These are phyloP conservation scores for Eumacrocentrus americanus DNA, from an alignment of 2,888 invertebrate genomes.

Conservation along the genomic window DNA sequence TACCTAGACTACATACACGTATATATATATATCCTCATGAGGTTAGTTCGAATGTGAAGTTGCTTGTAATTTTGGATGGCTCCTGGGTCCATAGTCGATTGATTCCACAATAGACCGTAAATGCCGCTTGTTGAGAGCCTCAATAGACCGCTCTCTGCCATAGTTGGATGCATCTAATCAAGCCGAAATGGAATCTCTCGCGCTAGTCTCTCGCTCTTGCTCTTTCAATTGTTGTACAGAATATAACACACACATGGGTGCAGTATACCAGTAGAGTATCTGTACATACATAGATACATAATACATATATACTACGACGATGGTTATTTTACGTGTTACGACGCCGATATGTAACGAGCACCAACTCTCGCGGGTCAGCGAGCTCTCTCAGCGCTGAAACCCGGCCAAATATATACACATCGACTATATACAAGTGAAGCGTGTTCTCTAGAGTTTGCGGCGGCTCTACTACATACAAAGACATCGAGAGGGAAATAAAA, in stretches of 20 bases:
- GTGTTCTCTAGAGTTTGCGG: not conserved
- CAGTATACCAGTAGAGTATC: too few species aligned
- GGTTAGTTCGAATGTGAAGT: not conserved
- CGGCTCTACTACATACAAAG: not conserved
- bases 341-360: slow-evolving; percentile 3
- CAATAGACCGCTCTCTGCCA: not conserved
- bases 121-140: slow-evolving; percentile 6
- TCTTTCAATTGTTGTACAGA: not conserved
- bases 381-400: not conserved
- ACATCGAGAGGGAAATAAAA: slow-evolving; percentile 11
- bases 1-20: too few species aligned
- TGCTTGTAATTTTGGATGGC: not conserved
- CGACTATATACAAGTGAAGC: not conserved
- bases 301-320: too few species aligned
- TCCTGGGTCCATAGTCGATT: not conserved
- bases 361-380: not conserved
- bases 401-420: slow-evolving; percentile 12
- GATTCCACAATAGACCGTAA: slow-evolving; percentile 16
- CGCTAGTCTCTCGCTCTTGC: not conserved
- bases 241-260: not conserved
- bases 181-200: slow-evolving; percentile 12
- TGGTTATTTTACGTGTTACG: slow-evolving; percentile 8
- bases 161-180: slow-evolving; percentile 16
- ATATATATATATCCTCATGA: too few species aligned
- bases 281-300: too few species aligned